Evolutionary conservation across 2,888 invertebrate genomes (phyloP), one percentile per base, ranked within the genome.

Genomic region (Spodoptera picta): DNA sequence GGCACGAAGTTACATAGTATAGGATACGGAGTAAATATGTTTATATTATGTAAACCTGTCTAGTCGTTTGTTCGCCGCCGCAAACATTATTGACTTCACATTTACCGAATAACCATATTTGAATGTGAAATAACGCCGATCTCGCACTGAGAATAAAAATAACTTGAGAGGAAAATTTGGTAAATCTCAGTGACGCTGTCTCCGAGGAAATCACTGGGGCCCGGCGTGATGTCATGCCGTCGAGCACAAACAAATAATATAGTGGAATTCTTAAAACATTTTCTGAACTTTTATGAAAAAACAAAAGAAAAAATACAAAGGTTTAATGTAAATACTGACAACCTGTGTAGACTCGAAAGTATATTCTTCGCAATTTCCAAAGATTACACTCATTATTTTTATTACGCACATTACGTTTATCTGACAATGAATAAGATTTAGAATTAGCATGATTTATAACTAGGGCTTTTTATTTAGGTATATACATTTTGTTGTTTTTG

Each of bases 201-300:
- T 84, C 77, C 58, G 65, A 78, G 77, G 77, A 81, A 83, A 85
- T 85, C 81, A 80, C 79, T 77, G 78, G 77, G 77, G 79, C 68
- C 80, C 69, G 62, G 61, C 71, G 67, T 58, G 67, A 71, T 60
- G 60, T 70, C 67, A 62, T 68, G 49, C 54, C 67, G 67, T 60
- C 65, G 65, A 67, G 69, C 65, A 72, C 71, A 79, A 77, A 80
- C 74, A 79, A 78, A 78, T 64, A 71, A 71, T 64, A 73, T 74
- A 63, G 66, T 74, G 62, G 51, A 74, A 80, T 79, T 77, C 66
- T 71, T 71, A 66, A 81, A 75, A 67, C 60, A 67, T 69, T 69
- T 65, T 50, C 54, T 43, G 58, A 66, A 68, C 52, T 68, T 65
- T 46, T 9, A 50, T 23, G 61, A 63, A 63, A 14, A 77, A 73